Evolutionary conservation across 2,888 invertebrate species (phyloP).

Genomic region (Spicauda simplicius): DNA sequence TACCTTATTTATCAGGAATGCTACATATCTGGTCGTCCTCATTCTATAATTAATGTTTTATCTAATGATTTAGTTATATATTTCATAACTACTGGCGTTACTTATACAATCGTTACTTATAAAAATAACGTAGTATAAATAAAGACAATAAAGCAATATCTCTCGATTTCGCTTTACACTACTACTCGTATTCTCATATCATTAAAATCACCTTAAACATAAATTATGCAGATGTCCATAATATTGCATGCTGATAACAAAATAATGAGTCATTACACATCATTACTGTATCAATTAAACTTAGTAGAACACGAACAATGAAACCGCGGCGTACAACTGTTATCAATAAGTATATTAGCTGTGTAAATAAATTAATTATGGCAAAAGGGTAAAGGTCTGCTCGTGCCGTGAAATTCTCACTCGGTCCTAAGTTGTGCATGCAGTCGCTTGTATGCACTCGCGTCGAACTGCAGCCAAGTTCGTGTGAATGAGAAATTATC

Average conservation of each 20-base stretch:
- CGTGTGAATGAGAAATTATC: constrained; percentile 86
- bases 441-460: constrained; percentile 59
- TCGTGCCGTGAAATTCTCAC: constrained; percentile 68
- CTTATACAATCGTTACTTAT: constrained; percentile 17
- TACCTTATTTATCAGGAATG: constrained; percentile 22
- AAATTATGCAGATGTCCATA: constrained; percentile 33
- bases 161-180: not conserved
- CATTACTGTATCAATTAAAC: constrained; percentile 68
- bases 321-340: constrained; percentile 64
- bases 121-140: not conserved
- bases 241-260: constrained; percentile 48
- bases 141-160: constrained; percentile 27
- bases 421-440: constrained; percentile 47
- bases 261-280: constrained; percentile 52
- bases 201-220: constrained; percentile 31
- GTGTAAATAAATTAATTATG: constrained; percentile 74
- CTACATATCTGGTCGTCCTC: constrained; percentile 14
- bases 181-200: constrained; percentile 12
- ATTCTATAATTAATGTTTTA: constrained; percentile 22
- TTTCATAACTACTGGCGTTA: not conserved
- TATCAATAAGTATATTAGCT: constrained; percentile 68
- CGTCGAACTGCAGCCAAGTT: constrained; percentile 41
- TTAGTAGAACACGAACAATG: constrained; percentile 65
- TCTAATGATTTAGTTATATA: constrained; percentile 23
- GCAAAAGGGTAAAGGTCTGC: constrained; percentile 78